Evolutionary conservation across 2,888 invertebrate species (phyloP).

Genomic region (Scaeva pyrastri): DNA sequence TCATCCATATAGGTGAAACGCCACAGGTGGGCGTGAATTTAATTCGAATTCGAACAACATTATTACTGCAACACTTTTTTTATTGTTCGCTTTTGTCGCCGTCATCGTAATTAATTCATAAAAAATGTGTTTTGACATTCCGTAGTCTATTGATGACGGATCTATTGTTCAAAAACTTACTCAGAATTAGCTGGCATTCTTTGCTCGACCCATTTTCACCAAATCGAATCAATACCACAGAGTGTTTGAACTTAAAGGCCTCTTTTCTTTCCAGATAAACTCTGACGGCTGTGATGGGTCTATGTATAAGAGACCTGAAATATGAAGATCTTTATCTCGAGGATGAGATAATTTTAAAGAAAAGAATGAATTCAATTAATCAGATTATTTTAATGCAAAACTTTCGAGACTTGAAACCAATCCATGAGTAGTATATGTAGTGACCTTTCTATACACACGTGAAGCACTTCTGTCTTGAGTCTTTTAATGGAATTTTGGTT

Average conservation of each 20-base stretch:
- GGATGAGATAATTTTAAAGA: constrained; percentile 46
- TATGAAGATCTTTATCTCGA: constrained; percentile 39
- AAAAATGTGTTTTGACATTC: constrained; percentile 27
- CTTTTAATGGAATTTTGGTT: constrained; percentile 24
- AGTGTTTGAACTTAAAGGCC: too few relatives aligned
- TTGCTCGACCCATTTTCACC: constrained; percentile 26
- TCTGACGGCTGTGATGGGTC: background rate
- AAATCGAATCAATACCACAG: background rate
- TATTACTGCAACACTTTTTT: constrained; percentile 57
- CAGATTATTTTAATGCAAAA: constrained; percentile 67
- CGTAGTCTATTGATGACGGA: constrained; percentile 45
- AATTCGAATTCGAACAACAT: constrained; percentile 65
- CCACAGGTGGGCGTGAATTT: constrained; percentile 49
- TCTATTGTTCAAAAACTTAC: constrained; percentile 27
- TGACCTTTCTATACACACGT: constrained; percentile 11
- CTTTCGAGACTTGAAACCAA: constrained; percentile 45
- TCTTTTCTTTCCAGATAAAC: too few relatives aligned
- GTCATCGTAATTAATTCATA: constrained; percentile 39
- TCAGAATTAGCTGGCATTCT: constrained; percentile 43
- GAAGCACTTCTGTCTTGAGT: constrained; percentile 23
- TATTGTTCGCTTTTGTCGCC: constrained; percentile 34
- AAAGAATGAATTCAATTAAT: constrained; percentile 60
- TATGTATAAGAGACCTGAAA: too few relatives aligned
- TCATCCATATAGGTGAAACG: background rate
- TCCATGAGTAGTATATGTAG: constrained; percentile 9